Conservation (phyloP, 1,140 invertebrate species). For the Gryon sp. region DNA sequence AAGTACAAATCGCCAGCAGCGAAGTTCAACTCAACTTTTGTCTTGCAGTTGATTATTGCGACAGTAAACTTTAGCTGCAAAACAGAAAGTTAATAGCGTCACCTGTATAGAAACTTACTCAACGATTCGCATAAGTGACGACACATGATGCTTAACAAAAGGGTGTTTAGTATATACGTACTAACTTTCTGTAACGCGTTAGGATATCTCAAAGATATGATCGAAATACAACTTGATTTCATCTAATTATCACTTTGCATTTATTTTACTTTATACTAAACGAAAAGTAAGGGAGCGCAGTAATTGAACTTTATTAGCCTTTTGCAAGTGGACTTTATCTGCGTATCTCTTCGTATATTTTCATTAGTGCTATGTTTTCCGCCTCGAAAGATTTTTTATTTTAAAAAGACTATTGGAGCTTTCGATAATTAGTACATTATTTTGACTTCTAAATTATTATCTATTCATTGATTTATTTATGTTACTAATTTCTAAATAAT, state of each 20-base stretch:
- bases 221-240: slow-evolving; percentile 34
- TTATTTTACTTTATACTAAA: slow-evolving; percentile 45
- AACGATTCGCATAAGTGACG: slow-evolving; percentile 33
- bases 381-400: not conserved
- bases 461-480: too few relatives aligned
- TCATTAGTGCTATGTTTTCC: slow-evolving; percentile 57
- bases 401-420: not conserved
- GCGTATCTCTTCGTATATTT: slow-evolving; percentile 43
- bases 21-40: slow-evolving; percentile 16
- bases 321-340: slow-evolving; percentile 36
- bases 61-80: slow-evolving; percentile 18
- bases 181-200: too few relatives aligned
- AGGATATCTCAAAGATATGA: too few relatives aligned
- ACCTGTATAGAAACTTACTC: slow-evolving; percentile 11
- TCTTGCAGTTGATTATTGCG: slow-evolving; percentile 15
- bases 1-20: not conserved
- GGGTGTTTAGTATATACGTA: too few relatives aligned
- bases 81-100: slow-evolving; percentile 12
- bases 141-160: slow-evolving; percentile 42
- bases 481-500: too few relatives aligned
- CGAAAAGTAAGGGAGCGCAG: slow-evolving; percentile 44
- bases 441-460: too few relatives aligned
- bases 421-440: slow-evolving; percentile 28
- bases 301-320: slow-evolving; percentile 52
- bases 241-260: slow-evolving; percentile 44